Conservation (phyloP, 2,113 vertebrate genomes). For the Rousettus leschenaultii region DNA sequence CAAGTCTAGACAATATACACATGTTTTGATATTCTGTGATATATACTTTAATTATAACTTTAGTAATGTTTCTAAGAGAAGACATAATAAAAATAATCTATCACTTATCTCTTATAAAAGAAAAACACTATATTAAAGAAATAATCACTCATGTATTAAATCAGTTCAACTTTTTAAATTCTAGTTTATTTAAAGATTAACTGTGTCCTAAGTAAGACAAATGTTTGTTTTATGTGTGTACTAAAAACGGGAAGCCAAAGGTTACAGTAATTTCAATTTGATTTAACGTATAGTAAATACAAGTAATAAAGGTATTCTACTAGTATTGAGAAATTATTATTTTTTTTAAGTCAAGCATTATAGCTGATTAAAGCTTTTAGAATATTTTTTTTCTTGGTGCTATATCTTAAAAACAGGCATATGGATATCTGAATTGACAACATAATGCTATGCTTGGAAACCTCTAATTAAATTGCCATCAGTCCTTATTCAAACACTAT, state of each 20-base stretch:
- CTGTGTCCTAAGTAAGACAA: background rate
- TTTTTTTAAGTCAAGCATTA: background rate
- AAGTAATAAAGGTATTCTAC: background rate
- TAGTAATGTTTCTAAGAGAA: background rate
- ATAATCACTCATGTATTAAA: background rate
- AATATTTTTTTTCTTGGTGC: background rate
- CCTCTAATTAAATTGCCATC: background rate
- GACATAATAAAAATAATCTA: background rate
- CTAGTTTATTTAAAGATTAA: background rate
- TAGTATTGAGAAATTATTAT: background rate
- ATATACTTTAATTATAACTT: background rate
- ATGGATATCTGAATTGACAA: background rate
- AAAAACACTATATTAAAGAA: constrained; percentile 1
- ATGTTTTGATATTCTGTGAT: background rate
- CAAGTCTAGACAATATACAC: background rate
- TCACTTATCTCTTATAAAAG: constrained; percentile 25
- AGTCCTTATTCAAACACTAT: background rate
- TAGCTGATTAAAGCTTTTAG: background rate
- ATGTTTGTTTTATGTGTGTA: background rate
- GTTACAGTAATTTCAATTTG: background rate
- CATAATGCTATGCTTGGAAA: background rate
- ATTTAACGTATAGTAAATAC: constrained; percentile 49
- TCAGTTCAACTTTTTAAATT: background rate
- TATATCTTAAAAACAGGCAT: background rate
- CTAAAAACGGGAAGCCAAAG: background rate